Base-by-base conservation (phyloP, 2,113 vertebrate species). In the Centropristis striata region DNA sequence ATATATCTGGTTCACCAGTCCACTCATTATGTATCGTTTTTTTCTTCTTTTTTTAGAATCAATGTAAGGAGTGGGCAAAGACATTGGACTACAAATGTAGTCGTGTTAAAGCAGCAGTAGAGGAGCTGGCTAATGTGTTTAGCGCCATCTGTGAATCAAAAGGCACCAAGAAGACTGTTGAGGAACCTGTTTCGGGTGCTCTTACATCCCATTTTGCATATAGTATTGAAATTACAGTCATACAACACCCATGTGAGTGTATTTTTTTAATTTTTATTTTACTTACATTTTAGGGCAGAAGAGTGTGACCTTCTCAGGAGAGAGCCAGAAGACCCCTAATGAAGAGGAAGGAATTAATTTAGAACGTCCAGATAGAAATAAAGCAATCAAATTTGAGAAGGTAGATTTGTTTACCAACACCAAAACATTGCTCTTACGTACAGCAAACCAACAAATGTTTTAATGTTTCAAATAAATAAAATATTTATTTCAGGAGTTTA, bases 381-480 rank as follows among this genome's bases (percentile, higher is more conserved):
- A 94, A 90, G 90, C 92, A 9, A 47, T 57, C 66, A 92, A 94
- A 20, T 97, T 97, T 93, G 95, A 93, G 88, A 96, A 94, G 96
- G 96, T 96, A 59, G 18, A 42, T 71, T 58, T 59, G 23, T 0
- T 28, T 23, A 59, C 14, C 4, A 53, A 71, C 6, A 37, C 5
- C 12, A 39, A 51, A 54, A 21, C 25, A 36, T 27, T 41, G 28
- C 9, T 39, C 4, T n/a, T 9, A 8, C 23, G 8, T 42, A 9
- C 11, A 54, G 1, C 21, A 20, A 37, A 42, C 2, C 23, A 2
- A 41, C 23, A 63, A 18, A 46, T 49, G 8, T 75, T 16, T 58
- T 60, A 75, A 78, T 39, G 71, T 20, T 37, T 60, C 15, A 55
- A 25, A 28, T 44, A n/a, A 11, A 76, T 67, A 44, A 76, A 71